A percentile compares a stretch with the other conserved stretches of the same genome.
Evolutionary conservation across 2,888 invertebrate species (phyloP).

Genomic region (Eupithecia inturbata): DNA sequence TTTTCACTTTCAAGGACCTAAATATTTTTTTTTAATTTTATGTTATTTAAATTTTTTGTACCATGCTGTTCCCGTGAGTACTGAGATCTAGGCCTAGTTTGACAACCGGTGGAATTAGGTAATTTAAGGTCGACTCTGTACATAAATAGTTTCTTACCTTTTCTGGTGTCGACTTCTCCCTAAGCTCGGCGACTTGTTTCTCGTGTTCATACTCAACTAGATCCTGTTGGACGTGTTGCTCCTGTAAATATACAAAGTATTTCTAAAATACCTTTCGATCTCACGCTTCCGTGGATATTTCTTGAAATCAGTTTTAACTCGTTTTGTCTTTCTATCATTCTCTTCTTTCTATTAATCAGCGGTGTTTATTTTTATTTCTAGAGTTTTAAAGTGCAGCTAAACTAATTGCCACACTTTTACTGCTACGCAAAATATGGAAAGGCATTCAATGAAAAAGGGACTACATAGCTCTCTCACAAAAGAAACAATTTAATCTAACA

Average conservation of each 20-base stretch:
- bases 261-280: neutral
- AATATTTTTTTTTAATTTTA: no score
- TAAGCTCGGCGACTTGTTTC: slow-evolving; percentile 86
- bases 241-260: slow-evolving; percentile 68
- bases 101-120: neutral
- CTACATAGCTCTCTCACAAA: neutral
- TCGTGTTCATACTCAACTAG: slow-evolving; percentile 90
- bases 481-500: neutral
- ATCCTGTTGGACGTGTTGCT: slow-evolving; percentile 88
- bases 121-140: neutral
- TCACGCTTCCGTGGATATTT: neutral
- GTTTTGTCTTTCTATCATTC: no score
- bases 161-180: slow-evolving; percentile 92
- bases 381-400: neutral
- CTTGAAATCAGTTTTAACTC: neutral
- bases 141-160: slow-evolving; percentile 82
- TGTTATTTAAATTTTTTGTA: no score
- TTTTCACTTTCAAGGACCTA: no score
- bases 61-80: no score
- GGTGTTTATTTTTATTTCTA: neutral
- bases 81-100: no score
- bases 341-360: neutral
- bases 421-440: neutral
- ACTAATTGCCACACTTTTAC: neutral
- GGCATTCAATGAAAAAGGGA: neutral